These are phyloP conservation scores for Lamprotornis superbus DNA, from an alignment of 2,113 vertebrate genomes.

Conservation along the genomic window DNA sequence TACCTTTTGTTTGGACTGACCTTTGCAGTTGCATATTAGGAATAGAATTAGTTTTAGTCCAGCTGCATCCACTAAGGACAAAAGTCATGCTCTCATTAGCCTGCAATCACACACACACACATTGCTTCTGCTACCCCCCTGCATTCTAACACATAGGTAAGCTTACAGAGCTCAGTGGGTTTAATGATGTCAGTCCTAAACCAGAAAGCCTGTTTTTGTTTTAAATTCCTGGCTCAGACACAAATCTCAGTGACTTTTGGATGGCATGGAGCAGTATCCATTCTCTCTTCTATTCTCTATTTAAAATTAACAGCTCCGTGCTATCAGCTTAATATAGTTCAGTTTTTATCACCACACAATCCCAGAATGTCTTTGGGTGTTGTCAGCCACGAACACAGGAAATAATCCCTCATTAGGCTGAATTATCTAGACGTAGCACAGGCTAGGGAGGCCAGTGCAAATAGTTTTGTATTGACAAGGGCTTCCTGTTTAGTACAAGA, in stretches of 20 bases:
- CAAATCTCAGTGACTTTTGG: neutral
- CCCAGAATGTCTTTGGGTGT: neutral
- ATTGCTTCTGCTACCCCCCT: neutral
- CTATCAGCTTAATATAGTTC: neutral
- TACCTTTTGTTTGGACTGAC: neutral
- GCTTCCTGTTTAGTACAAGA: neutral
- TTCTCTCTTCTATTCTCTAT: neutral
- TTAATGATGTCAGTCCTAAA: neutral
- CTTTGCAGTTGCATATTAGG: neutral
- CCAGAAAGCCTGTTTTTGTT: neutral
- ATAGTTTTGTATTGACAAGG: neutral
- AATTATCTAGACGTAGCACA: constrained; percentile 20
- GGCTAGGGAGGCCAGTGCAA: neutral
- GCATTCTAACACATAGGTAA: neutral
- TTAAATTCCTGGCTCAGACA: neutral
- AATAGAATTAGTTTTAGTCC: neutral
- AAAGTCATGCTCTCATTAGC: neutral
- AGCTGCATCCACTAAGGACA: neutral
- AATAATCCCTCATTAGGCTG: neutral
- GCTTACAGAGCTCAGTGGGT: neutral
- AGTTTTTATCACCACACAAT: neutral
- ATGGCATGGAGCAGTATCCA: neutral
- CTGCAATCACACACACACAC: neutral
- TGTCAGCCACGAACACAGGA: constrained; percentile 21
- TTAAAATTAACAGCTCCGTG: neutral